A percentile compares a stretch with the other conserved stretches of the same genome.
Evolutionary conservation across 2,888 invertebrate species (phyloP).

Genomic region (Perizoma flavofasciatum): DNA sequence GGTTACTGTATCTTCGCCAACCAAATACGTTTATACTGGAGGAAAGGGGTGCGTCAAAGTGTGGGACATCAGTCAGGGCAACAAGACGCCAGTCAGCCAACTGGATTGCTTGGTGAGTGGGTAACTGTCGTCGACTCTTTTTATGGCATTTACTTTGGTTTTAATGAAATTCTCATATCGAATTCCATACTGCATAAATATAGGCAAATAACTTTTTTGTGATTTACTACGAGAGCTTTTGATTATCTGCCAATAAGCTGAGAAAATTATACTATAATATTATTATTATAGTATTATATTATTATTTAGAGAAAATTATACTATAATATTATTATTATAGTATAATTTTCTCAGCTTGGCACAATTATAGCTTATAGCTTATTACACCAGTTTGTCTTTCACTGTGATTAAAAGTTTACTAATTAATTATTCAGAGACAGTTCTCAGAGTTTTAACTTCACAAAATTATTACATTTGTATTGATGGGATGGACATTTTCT

Average conservation of each 20-base stretch:
- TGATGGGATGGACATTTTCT: slow-evolving; percentile 15
- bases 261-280: no score
- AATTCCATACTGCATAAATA: no score
- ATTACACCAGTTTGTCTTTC: no score
- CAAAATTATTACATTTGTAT: neutral
- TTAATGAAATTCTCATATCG: slow-evolving; percentile 17
- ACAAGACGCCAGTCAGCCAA: slow-evolving; percentile 94
- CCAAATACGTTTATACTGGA: slow-evolving; percentile 97
- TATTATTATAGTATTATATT: no score
- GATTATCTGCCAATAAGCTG: neutral
- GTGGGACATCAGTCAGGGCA: slow-evolving; percentile 97
- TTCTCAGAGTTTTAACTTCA: no score
- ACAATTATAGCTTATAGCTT: no score
- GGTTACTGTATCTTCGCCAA: slow-evolving; percentile 97
- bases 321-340: no score
- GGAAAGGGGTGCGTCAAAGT: slow-evolving; percentile 99
- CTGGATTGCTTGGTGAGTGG: slow-evolving; percentile 93
- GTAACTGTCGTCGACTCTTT: slow-evolving; percentile 71
- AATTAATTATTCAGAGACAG: no score
- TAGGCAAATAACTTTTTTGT: no score
- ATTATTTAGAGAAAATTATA: no score
- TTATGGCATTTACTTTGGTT: slow-evolving; percentile 40
- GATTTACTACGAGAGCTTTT: neutral
- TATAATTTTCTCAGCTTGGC: no score
- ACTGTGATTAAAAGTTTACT: no score